Evolutionary conservation across 2,888 invertebrate species (phyloP).

Genomic region (Volucella zonaria): DNA sequence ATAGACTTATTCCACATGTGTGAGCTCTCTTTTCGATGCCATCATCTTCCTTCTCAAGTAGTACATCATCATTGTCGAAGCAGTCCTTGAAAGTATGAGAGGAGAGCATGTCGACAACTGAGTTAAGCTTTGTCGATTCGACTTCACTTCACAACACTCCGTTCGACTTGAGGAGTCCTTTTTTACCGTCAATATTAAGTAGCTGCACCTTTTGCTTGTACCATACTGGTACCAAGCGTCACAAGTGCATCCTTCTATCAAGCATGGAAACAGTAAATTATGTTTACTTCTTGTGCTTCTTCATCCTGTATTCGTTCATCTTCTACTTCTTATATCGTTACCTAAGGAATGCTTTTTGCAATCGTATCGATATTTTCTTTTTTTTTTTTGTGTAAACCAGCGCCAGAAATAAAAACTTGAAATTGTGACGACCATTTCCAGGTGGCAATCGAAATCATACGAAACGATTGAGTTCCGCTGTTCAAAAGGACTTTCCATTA

Average conservation of each 20-base stretch:
- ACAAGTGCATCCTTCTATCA: slow-evolving; percentile 31
- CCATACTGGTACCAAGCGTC: neutral
- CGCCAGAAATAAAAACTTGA: slow-evolving; percentile 14
- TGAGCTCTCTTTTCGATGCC: slow-evolving; percentile 33
- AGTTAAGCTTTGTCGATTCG: slow-evolving; percentile 2
- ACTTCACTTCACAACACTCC: too few relatives aligned
- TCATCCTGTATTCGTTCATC: neutral
- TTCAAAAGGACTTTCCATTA: slow-evolving; percentile 41
- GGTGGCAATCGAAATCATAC: slow-evolving; percentile 61
- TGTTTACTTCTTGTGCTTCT: slow-evolving; percentile 32
- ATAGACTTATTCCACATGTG: slow-evolving; percentile 57
- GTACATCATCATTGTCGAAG: neutral
- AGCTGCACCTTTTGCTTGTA: slow-evolving; percentile 46
- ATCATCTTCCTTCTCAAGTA: neutral
- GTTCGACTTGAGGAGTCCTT: neutral
- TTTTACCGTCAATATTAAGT: slow-evolving; percentile 37
- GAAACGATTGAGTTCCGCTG: slow-evolving; percentile 56
- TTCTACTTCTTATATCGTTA: neutral
- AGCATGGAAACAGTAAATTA: slow-evolving; percentile 47
- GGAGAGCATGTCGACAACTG: slow-evolving; percentile 23
- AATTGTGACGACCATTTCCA: slow-evolving; percentile 51
- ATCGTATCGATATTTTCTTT: slow-evolving; percentile 32
- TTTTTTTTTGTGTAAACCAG: neutral
- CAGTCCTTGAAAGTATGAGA: slow-evolving; percentile 27
- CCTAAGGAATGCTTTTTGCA: slow-evolving; percentile 13